phyloP scores from a whole-genome alignment of 1,140 invertebrate species.

The Trachymyrmex septentrionalis region DNA sequence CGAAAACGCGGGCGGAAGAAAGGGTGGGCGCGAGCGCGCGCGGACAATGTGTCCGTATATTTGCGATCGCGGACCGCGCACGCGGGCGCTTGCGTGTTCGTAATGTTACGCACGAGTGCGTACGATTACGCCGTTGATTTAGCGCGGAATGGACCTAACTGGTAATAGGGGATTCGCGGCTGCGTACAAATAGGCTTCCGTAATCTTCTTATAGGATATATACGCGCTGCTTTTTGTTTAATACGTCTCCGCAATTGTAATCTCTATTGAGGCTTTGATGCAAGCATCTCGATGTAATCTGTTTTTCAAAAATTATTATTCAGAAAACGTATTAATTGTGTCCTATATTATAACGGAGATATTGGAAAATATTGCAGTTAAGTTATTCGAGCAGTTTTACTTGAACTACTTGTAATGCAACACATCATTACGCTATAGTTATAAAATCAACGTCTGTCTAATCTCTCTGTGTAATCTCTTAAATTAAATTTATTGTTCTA shows the following conservation, averaged over 20 bases:
- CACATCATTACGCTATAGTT: not conserved
- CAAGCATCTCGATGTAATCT: not conserved
- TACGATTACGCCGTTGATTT: slow-evolving; percentile 64
- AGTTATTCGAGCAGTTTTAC: not conserved
- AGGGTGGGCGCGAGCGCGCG: slow-evolving; percentile 29
- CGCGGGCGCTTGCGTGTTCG: slow-evolving; percentile 54
- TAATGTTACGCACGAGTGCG: slow-evolving; percentile 48
- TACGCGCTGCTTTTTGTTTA: slow-evolving; percentile 43
- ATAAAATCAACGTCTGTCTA: not conserved
- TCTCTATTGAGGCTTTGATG: not conserved
- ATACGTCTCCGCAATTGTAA: slow-evolving; percentile 20
- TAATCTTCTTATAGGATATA: slow-evolving; percentile 56
- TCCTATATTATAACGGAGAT: not conserved
- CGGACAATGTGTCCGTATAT: slow-evolving; percentile 45
- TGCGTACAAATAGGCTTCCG: slow-evolving; percentile 46
- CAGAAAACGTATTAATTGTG: too few species aligned
- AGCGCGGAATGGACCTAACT: slow-evolving; percentile 72
- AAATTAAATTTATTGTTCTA: slow-evolving; percentile 7
- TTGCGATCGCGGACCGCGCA: slow-evolving; percentile 58
- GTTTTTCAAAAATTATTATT: slow-evolving; percentile 7
- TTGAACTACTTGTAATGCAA: not conserved
- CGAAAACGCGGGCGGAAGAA: not conserved
- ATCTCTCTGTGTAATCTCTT: not conserved
- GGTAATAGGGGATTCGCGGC: slow-evolving; percentile 49
- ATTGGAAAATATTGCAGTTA: not conserved